A percentile compares a stretch with the other conserved stretches of the same genome.
phyloP scores from a whole-genome alignment of 35 echinoderm and acorn worm species.

The Heliocidaris erythrogramma region DNA sequence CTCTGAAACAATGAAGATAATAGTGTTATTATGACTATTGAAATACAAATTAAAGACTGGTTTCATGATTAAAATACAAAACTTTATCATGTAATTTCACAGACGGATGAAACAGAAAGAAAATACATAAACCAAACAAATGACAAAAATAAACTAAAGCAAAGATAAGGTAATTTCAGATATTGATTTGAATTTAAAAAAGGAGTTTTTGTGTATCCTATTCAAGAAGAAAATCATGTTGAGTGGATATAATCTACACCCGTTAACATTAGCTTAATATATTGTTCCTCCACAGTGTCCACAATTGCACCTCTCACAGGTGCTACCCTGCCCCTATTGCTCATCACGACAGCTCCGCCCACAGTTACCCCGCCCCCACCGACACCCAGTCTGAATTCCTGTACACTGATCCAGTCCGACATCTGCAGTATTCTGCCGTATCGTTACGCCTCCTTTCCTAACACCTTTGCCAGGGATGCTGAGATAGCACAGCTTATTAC shows the following conservation, averaged over 20 bases:
- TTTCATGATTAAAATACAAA: neutral
- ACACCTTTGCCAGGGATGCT: constrained; percentile 43
- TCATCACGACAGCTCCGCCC: constrained; percentile 31
- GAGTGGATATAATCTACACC: no score
- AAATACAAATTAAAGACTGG: neutral
- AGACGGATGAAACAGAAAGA: neutral
- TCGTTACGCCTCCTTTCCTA: constrained; percentile 54
- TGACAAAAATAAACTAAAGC: no score
- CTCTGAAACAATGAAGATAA: no score
- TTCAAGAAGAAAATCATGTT: no score
- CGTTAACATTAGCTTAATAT: neutral
- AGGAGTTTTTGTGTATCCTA: no score
- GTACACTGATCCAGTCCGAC: constrained; percentile 7
- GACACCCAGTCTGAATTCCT: constrained; percentile 1
- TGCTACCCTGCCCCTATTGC: neutral
- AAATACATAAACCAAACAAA: neutral
- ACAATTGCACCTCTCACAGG: neutral
- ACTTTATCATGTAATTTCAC: neutral
- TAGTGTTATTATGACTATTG: no score
- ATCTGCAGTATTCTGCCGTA: constrained; percentile 57
- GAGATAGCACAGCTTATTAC: constrained; percentile 23
- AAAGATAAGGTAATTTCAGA: no score
- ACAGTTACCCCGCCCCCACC: neutral
- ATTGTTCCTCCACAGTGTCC: neutral
- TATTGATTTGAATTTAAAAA: no score